Percentiles rank a stretch among this genome's conserved stretches.
These are phyloP conservation scores for Hystrix brachyura DNA, from an alignment of 2,113 vertebrate species.

Conservation along the genomic window DNA sequence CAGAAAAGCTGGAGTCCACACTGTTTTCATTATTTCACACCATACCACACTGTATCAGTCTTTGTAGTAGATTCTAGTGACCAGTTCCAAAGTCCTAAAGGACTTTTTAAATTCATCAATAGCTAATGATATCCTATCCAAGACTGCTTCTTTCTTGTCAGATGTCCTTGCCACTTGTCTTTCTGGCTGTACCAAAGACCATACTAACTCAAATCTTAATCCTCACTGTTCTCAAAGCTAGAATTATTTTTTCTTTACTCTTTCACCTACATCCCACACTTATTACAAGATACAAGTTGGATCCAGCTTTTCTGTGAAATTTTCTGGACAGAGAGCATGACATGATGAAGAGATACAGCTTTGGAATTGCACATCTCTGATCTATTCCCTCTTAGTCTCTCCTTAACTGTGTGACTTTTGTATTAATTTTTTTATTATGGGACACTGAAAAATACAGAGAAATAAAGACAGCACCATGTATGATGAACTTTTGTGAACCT, in stretches of 20 bases:
- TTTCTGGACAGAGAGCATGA: neutral
- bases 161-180: neutral
- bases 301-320: neutral
- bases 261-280: neutral
- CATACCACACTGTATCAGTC: neutral
- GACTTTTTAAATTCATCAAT: neutral
- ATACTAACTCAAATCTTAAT: neutral
- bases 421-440: neutral
- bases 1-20: neutral
- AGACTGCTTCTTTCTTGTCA: neutral
- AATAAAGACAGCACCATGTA: neutral
- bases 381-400: neutral
- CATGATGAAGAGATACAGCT: neutral
- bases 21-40: neutral
- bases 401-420: conserved; percentile 21
- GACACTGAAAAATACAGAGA: neutral
- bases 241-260: neutral
- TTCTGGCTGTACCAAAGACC: neutral
- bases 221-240: neutral
- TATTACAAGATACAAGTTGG: neutral
- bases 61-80: neutral
- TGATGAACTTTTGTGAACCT: neutral
- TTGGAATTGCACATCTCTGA: neutral
- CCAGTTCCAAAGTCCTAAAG: neutral
- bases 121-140: neutral